A percentile compares a stretch with the other conserved stretches of the same genome.
Conservation (phyloP, 2,888 invertebrate genomes). For the Dynastes tityus region DNA sequence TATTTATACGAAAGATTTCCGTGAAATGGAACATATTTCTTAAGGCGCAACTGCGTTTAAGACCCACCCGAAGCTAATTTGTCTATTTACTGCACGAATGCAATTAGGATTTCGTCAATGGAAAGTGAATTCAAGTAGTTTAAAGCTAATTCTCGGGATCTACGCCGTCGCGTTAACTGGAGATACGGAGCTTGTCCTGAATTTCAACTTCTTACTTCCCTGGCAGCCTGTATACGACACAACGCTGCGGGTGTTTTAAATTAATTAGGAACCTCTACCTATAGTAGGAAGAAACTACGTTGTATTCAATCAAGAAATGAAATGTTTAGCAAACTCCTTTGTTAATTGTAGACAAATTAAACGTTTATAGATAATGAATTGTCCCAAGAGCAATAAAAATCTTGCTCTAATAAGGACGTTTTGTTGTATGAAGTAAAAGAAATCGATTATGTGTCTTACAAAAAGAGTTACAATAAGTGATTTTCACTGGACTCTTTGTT, state of each 20-base stretch:
- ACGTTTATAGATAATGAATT: too few relatives aligned
- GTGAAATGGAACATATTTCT: not conserved
- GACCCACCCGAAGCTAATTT: not conserved
- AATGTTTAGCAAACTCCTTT: too few relatives aligned
- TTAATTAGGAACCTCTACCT: slow-evolving; percentile 14
- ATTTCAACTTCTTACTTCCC: slow-evolving; percentile 10
- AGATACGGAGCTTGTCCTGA: slow-evolving; percentile 3
- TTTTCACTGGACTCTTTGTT: too few relatives aligned
- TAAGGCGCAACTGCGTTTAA: not conserved
- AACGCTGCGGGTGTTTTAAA: slow-evolving; percentile 18
- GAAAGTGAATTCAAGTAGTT: not conserved
- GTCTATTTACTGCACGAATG: not conserved
- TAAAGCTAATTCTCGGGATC: slow-evolving; percentile 26
- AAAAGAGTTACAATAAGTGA: too few relatives aligned
- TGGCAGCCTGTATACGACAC: not conserved
- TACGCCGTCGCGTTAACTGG: slow-evolving; percentile 2
- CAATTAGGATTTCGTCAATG: slow-evolving; percentile 9
- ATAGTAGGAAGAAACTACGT: not conserved
- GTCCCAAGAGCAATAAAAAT: too few relatives aligned
- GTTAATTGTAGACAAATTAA: too few relatives aligned
- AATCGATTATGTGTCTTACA: too few relatives aligned
- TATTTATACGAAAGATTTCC: not conserved
- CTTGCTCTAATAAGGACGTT: too few relatives aligned
- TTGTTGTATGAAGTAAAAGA: too few relatives aligned
- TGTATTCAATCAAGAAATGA: not conserved